These are phyloP conservation scores for Labeo calbasu DNA, from an alignment of 2,797 vertebrate genomes.

Conservation along the genomic window DNA sequence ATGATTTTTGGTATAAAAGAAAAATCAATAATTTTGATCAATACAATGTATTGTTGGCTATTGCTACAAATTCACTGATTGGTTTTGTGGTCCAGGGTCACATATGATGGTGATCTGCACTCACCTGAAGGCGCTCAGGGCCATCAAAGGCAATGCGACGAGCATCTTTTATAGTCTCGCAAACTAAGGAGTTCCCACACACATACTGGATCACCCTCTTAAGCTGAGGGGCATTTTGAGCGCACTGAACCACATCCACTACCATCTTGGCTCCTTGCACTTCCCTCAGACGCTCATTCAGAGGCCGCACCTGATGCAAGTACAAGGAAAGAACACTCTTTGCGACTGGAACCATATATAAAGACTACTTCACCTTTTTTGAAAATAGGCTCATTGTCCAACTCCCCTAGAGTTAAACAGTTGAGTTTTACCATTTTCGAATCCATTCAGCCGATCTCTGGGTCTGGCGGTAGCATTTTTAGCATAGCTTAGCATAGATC, in stretches of 20 bases:
- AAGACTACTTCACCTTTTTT: too few relatives aligned
- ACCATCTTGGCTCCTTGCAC: conserved; percentile 87
- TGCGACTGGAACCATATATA: neutral
- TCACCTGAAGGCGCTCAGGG: conserved; percentile 84
- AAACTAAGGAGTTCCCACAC: conserved; percentile 89
- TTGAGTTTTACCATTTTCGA: too few relatives aligned
- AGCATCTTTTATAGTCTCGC: conserved; percentile 89
- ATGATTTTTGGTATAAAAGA: too few relatives aligned
- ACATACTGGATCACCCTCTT: conserved; percentile 91
- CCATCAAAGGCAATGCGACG: conserved; percentile 84
- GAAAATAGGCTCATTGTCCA: too few relatives aligned
- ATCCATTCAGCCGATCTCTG: too few relatives aligned
- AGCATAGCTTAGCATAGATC: too few relatives aligned
- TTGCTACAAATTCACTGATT: too few relatives aligned
- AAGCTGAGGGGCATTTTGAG: conserved; percentile 69
- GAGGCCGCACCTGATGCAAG: conserved; percentile 80
- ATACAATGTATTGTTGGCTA: too few relatives aligned
- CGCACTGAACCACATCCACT: conserved; percentile 88
- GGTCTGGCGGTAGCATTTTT: too few relatives aligned
- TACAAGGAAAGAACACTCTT: neutral
- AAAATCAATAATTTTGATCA: too few relatives aligned
- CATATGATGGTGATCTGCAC: conserved; percentile 8
- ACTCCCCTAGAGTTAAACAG: too few relatives aligned
- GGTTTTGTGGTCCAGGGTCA: too few relatives aligned
- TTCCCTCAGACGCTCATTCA: conserved; percentile 89